Base-by-base conservation (phyloP, 1,140 invertebrate species). In the Oncopodura yosiiana region DNA sequence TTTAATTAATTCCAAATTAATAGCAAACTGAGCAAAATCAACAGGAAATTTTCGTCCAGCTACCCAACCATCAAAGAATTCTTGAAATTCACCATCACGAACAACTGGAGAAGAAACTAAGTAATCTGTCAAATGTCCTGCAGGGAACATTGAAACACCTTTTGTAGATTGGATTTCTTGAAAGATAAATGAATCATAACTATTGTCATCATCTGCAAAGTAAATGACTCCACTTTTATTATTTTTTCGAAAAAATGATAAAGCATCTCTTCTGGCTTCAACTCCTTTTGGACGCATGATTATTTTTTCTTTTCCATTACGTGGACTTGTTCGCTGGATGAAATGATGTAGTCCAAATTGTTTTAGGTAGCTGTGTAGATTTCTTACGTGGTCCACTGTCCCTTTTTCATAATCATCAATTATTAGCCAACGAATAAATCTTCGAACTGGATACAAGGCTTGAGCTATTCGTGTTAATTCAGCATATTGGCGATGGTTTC, bases 161-260 rank as follows among this genome's bases (percentile, higher is more conserved):
- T 73, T 67, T 3, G 77, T 78, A 14, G 64, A 68, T 27, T 75
- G 67, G 68, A 81, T 78, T 71, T 69, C 60, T 0, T 34, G 37
- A 36, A 53, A 53, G 5, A 53, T 53, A 18, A 46, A 42, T 1
- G 52, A 53, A 29, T 53, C 52, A n/a, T 46, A 53, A 16, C 21
- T 45, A 60, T 81, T 81, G 64, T 81, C 79, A 68, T 81, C 79
- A 66, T 81, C 79, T 44, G 75, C 78, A 68, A 81, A 81, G 66
- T 79, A 81, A 3, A 81, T 67, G 19, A 78, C 73, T 3, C 72
- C 76, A 19, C 66, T 29, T 19, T 30, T 48, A 1, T 57, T 55
- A 36, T 67, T 49, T 53, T 74, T 69, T 39, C 73, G 65, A 19
- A 81, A 49, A 73, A 77, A 81, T n/a, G 68, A 51, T 12, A 81